Conservation (phyloP, 2,888 invertebrate species). For the Acronicta aceris region DNA sequence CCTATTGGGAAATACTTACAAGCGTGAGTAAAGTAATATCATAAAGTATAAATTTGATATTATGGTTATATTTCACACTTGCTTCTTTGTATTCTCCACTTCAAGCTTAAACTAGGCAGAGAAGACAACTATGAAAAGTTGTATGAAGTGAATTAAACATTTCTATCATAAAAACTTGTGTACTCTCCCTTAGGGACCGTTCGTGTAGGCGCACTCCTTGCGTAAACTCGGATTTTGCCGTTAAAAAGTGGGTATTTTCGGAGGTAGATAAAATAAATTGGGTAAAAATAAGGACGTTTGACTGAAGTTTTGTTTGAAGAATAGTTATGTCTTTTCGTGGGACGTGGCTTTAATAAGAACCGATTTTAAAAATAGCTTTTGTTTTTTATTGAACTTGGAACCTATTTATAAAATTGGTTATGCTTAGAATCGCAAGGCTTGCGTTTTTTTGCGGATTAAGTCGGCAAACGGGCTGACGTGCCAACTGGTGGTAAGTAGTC, state of each 20-base stretch:
- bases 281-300: not conserved
- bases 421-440: too few species aligned
- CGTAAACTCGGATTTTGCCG: conserved; percentile 8
- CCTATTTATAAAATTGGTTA: too few species aligned
- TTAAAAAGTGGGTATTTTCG: not conserved
- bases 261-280: not conserved
- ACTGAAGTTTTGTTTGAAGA: conserved; percentile 2
- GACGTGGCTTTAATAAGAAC: not conserved
- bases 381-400: too few species aligned
- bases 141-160: conserved; percentile 14
- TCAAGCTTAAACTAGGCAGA: conserved; percentile 10
- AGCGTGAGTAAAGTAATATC: too few species aligned
- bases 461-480: too few species aligned
- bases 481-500: too few species aligned
- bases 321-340: conserved; percentile 1
- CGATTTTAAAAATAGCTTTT: not conserved
- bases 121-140: conserved; percentile 40
- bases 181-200: conserved; percentile 20
- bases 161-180: conserved; percentile 7
- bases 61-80: not conserved
- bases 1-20: too few species aligned
- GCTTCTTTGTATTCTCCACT: not conserved
- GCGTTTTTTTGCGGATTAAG: too few species aligned
- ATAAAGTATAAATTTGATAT: not conserved
- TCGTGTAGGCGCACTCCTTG: conserved; percentile 10